phyloP scores from a whole-genome alignment of 1,140 invertebrate genomes.

The Planococcus citri region DNA sequence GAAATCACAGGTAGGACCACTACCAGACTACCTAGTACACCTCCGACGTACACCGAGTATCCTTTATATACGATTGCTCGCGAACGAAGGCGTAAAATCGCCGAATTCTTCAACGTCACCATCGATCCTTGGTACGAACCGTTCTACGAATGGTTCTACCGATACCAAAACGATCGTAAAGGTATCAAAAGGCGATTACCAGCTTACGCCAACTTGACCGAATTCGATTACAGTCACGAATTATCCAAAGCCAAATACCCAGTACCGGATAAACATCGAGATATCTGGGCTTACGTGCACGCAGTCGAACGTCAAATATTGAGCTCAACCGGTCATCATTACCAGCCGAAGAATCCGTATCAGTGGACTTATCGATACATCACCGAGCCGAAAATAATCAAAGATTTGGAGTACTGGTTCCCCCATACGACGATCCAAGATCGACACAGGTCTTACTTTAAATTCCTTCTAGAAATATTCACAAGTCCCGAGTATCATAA shows the following conservation, averaged over 20 bases:
- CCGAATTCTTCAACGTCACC: background rate
- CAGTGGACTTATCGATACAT: no score
- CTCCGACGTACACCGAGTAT: background rate
- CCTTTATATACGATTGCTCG: background rate
- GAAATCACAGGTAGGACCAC: background rate
- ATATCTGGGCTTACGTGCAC: background rate
- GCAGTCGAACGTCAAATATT: background rate
- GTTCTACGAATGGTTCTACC: background rate
- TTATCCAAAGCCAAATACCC: background rate
- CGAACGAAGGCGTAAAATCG: background rate
- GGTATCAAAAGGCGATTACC: background rate
- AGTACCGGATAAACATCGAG: background rate
- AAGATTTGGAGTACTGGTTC: no score
- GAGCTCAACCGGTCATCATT: background rate
- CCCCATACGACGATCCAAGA: no score
- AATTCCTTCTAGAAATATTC: no score
- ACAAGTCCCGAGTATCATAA: no score
- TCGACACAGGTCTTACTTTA: no score
- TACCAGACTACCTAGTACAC: background rate
- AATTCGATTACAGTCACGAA: background rate
- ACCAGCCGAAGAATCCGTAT: no score
- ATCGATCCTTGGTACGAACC: background rate
- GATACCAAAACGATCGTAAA: background rate
- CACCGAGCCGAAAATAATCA: no score
- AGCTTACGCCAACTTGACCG: background rate